Evolutionary conservation across 1,140 invertebrate genomes (phyloP), one percentile per base, ranked within the genome.

Genomic region (Alviniconcha marisindica): DNA sequence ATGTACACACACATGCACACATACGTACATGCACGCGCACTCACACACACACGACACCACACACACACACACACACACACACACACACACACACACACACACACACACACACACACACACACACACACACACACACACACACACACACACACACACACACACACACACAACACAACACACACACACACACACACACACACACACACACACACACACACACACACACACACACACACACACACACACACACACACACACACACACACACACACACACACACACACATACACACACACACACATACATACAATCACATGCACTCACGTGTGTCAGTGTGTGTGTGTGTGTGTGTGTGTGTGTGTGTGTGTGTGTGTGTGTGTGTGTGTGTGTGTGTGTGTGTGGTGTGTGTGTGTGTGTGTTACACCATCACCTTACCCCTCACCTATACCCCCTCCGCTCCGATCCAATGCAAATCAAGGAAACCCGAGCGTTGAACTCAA

Each of bases 201-300:
- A 42, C 24, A n/a, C 71, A 42, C 71, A 74, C 66, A 71, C 66
- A 71, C 66, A 71, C 66, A 71, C 66, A 71, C 66, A 71, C 66
- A 71, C 66, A 71, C 66, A 71, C 66, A 71, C 66, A 71, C 66
- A 71, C 33, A 71, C 66, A 71, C 66, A 71, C 66, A 71, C 66
- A 71, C 66, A 71, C 66, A 71, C 66, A 71, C 66, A 71, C 66
- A 71, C 66, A 71, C 66, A 36, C 66, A 71, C 66, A 71, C 66
- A 71, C 66, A 71, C 31, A 71, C 33, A 71, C 66, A 38, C 31
- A 71, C 28, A 38, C 66, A 1, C 4, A 28, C 66, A 14, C 66
- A 36, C 28, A 28, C 66, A 71, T 21, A 28, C 66, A 36, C 28
- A 7, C 28, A 71, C 66, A 71, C 66, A 71, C 66, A 71, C 66